Percentiles rank a stretch among this genome's conserved stretches.
phyloP scores from a whole-genome alignment of 2,888 invertebrate genomes.

The Ophion slaviceki region DNA sequence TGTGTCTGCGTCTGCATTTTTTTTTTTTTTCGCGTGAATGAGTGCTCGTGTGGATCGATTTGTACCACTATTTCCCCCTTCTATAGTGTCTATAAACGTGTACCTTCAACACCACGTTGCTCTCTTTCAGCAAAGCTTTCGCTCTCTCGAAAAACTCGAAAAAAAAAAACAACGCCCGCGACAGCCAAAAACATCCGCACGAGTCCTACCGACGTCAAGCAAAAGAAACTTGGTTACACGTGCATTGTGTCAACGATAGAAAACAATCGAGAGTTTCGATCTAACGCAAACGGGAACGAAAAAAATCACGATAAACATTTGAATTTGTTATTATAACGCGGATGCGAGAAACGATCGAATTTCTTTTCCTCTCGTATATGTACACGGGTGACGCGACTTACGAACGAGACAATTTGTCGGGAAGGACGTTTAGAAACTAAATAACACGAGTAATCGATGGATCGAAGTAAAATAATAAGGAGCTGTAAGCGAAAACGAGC shows the following conservation, averaged over 20 bases:
- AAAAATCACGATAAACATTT: constrained; percentile 5
- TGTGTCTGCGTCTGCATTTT: background rate
- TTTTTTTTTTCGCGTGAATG: background rate
- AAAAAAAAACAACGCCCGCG: too few relatives aligned
- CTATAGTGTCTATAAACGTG: background rate
- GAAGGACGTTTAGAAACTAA: constrained; percentile 31
- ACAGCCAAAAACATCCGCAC: too few relatives aligned
- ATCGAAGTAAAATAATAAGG: constrained; percentile 13
- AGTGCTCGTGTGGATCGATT: constrained; percentile 5
- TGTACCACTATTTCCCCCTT: constrained; percentile 11
- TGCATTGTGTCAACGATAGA: background rate
- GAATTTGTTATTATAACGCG: constrained; percentile 40
- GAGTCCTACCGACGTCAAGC: too few relatives aligned
- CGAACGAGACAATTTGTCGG: constrained; percentile 69
- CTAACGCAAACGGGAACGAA: constrained; percentile 12
- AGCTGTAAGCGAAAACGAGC: background rate
- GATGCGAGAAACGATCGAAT: constrained; percentile 21
- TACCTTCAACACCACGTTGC: background rate
- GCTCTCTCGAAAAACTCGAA: too few relatives aligned
- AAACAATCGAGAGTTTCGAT: constrained; percentile 13
- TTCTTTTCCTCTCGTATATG: constrained; percentile 30
- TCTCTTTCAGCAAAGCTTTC: too few relatives aligned
- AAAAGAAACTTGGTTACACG: too few relatives aligned
- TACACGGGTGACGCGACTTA: constrained; percentile 49
- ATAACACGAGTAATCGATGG: background rate